Evolutionary conservation across 2,888 invertebrate species (phyloP).

Genomic region (Philopedon plagiatum): DNA sequence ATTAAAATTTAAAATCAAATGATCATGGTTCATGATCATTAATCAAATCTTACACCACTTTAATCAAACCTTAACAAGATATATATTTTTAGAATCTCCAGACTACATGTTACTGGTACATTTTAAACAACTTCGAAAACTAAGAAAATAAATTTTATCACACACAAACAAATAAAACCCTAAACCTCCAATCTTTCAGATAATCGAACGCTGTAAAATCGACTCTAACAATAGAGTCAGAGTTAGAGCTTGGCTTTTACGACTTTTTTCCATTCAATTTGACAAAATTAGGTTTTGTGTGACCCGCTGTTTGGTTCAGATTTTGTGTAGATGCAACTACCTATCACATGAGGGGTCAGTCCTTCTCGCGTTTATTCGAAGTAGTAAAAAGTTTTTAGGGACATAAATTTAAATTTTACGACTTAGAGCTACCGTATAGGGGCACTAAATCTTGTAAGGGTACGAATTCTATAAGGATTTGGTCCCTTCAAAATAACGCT

Average conservation of each 20-base stretch:
- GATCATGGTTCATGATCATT: too few relatives aligned
- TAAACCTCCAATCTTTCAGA: slow-evolving; percentile 41
- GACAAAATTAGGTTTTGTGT: slow-evolving; percentile 38
- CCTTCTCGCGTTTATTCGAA: slow-evolving; percentile 33
- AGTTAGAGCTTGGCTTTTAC: slow-evolving; percentile 43
- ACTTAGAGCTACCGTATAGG: slow-evolving; percentile 7
- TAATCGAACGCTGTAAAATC: slow-evolving; percentile 39
- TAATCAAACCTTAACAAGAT: background rate
- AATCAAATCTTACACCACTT: too few relatives aligned
- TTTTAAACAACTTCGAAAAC: background rate
- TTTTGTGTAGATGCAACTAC: slow-evolving; percentile 32
- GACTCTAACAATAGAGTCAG: slow-evolving; percentile 43
- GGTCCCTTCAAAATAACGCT: too few relatives aligned
- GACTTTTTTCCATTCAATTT: slow-evolving; percentile 48
- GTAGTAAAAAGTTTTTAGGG: slow-evolving; percentile 36
- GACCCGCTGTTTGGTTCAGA: slow-evolving; percentile 12
- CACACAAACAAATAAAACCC: slow-evolving; percentile 39
- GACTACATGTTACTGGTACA: background rate
- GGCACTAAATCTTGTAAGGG: background rate
- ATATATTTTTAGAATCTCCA: background rate
- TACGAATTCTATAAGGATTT: slow-evolving; percentile 10
- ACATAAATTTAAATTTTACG: slow-evolving; percentile 39
- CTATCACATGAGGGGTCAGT: slow-evolving; percentile 33
- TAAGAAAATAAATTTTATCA: slow-evolving; percentile 29
- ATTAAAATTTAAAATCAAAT: too few relatives aligned